Conservation (phyloP, 2,797 vertebrate genomes). For the Nyctalus aviator region DNA sequence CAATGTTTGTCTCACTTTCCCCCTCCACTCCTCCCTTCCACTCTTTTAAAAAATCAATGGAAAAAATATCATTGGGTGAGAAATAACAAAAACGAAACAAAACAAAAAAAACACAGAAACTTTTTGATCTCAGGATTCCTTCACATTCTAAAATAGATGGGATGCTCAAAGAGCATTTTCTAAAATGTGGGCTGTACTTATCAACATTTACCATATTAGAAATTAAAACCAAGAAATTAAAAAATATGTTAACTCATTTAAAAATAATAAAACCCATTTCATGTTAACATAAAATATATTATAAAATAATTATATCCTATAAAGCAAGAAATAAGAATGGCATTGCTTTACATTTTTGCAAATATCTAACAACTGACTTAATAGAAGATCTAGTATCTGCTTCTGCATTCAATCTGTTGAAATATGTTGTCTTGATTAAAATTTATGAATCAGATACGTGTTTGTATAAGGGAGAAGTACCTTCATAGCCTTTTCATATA, state of each 20-base stretch:
- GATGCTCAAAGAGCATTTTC: neutral
- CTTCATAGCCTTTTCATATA: neutral
- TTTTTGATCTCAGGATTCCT: neutral
- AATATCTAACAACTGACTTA: neutral
- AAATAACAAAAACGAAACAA: no score
- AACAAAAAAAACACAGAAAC: no score
- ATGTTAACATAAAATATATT: neutral
- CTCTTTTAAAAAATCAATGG: no score
- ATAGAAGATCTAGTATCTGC: neutral
- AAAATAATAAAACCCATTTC: neutral
- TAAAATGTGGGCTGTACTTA: neutral
- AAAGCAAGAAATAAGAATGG: neutral
- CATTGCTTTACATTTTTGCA: slow-evolving; percentile 11
- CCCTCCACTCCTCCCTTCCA: no score
- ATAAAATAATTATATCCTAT: neutral
- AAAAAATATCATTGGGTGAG: no score
- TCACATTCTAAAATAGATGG: neutral
- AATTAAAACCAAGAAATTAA: neutral
- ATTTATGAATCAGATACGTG: neutral
- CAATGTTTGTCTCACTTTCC: no score
- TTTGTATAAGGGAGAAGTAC: slow-evolving; percentile 1
- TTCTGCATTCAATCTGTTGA: neutral
- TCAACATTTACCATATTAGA: neutral
- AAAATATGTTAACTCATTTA: neutral
- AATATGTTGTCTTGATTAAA: neutral